Evolutionary conservation across 2,113 vertebrate genomes (phyloP), one percentile per base, ranked within the genome.

Genomic region (Gracilinanus agilis): DNA sequence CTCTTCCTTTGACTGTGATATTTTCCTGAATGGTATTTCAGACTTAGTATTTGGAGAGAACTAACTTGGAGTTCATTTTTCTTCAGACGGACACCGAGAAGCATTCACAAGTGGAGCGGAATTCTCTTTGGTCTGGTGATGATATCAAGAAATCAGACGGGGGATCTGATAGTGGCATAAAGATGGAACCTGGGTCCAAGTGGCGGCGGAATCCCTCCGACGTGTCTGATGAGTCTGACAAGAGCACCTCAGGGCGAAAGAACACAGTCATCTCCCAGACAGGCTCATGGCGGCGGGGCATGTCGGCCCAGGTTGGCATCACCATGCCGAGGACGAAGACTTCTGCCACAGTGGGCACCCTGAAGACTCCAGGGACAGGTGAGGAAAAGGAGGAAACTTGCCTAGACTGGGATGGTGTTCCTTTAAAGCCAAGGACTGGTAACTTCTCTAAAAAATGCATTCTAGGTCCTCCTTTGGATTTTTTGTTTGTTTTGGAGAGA

Each of bases 281-380:
- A 0, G 99, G 99, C 94, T 99, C 99, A 4, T 99, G 99, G 99
- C 98, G 99, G 97, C 98, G 99, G 90, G 99, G 99, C 98, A 99
- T 99, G 99, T 99, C 98, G 0, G 98, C 99, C 55, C 99, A 99
- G 98, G 99, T 99, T 97, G 99, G 99, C 98, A 99, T 99, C 98
- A 99, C 99, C 7, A 95, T 99, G 89, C 99, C 99, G 0, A 98
- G 99, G 94, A 99, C 99, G 0, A 99, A 99, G 98, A 97, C 98
- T 0, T 97, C 99, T 2, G 97, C 99, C 90, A 96, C 98, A 0
- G 98, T 99, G 1, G 98, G 98, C 40, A 88, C 98, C 0, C 96
- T 99, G 96, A 99, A 99, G 98, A 98, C 98, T 92, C 99, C 99
- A 44, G 99, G 99, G 92, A 99, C 99, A 95, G 99, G 99, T 99